Base-by-base conservation (phyloP, 2,797 vertebrate genomes). In the Cyclopterus lumpus region DNA sequence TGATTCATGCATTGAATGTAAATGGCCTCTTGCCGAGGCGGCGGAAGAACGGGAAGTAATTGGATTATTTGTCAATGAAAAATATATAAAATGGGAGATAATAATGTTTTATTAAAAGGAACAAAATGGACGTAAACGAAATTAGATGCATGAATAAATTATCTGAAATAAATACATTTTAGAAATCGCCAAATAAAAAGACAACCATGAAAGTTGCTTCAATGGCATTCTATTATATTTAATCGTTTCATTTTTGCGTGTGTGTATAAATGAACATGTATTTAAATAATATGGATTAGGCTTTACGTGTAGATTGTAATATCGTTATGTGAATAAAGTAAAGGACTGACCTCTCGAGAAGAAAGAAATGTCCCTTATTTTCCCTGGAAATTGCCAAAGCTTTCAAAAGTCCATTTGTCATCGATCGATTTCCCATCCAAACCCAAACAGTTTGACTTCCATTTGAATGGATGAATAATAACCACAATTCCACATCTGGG, bases 381-480 rank as follows among this genome's bases (percentile, higher is more conserved):
- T 67, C 67, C 2, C n/a, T 67, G 32, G 61, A 76, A 71, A 72
- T 53, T 1, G 16, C 0, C 22, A 3, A 8, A 7, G 62, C 62
- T 74, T 78, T 73, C 44, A 71, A 66, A 55, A 10, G 40, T 57
- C 42, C 58, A 75, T 87, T 83, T 77, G 44, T 83, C 81, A 71
- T 81, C 69, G n/a, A 88, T 90, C 30, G 85, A 88, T 88, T 92
- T 88, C 76, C 73, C 44, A 61, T 86, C 85, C 11, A 34, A 73
- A 79, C 6, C 30, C 14, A 22, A n/a, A 84, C 70, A 51, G 44
- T 65, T 74, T 63, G 54, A 69, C 53, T 82, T 83, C 63, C 54
- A 86, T 89, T 73, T 86, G 79, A 88, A 86, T 64, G 81, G 77
- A 90, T 90, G 82, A 88, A 86, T 87, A 80, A 85, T 82, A 79